Evolutionary conservation across 92 coral and sea anemone genomes (phyloP).

Genomic region (Porites lobata): DNA sequence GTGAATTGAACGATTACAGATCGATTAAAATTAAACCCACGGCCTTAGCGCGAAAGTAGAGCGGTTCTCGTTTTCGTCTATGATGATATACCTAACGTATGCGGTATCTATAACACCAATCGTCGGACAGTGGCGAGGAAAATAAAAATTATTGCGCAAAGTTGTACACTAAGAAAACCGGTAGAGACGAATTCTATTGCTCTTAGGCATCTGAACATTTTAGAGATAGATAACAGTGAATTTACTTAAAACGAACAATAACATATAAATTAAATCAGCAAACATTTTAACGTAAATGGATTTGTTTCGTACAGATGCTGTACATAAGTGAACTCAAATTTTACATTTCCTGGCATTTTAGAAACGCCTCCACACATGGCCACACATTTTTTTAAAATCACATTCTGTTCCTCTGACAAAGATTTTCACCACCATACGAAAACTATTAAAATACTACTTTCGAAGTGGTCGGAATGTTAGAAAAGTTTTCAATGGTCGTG

Average conservation of each 20-base stretch:
- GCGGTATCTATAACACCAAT: neutral
- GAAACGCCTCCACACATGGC: neutral
- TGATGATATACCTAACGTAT: too few relatives aligned
- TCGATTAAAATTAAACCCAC: conserved; percentile 40
- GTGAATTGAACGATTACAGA: conserved; percentile 40
- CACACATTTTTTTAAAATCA: neutral
- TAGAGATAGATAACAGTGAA: conserved; percentile 14
- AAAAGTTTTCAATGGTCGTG: conserved; percentile 5
- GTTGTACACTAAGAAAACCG: neutral
- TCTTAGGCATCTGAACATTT: conserved; percentile 11
- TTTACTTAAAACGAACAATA: conserved; percentile 39
- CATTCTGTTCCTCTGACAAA: neutral
- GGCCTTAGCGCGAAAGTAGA: neutral
- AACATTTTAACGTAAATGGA: conserved; percentile 36
- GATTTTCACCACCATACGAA: neutral
- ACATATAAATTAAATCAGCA: conserved; percentile 33
- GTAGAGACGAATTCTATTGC: neutral
- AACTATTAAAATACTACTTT: neutral
- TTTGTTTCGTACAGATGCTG: conserved; percentile 26
- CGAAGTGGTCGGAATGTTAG: neutral
- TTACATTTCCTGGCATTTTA: conserved; percentile 31
- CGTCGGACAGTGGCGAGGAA: neutral
- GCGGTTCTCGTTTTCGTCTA: too few relatives aligned
- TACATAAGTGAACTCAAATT: conserved; percentile 22
- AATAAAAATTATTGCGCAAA: neutral